phyloP scores from a whole-genome alignment of 2,888 invertebrate species.

The Leucozona laternaria region DNA sequence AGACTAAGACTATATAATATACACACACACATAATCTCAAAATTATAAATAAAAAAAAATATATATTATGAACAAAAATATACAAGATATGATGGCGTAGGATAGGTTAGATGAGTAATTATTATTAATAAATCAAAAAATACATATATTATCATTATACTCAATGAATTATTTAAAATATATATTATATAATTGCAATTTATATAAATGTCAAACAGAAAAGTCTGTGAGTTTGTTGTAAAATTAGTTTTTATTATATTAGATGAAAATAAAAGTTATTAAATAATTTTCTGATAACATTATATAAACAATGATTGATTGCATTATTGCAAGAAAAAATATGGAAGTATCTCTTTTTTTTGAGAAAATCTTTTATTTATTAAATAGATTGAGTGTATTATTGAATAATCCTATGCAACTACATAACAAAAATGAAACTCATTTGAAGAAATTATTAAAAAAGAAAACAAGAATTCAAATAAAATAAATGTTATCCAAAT shows the following conservation, averaged over 20 bases:
- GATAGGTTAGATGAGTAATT: slow-evolving; percentile 71
- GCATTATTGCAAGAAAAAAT: neutral
- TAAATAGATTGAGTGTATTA: slow-evolving; percentile 52
- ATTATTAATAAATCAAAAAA: slow-evolving; percentile 52
- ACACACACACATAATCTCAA: slow-evolving; percentile 60
- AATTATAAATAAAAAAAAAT: slow-evolving; percentile 23
- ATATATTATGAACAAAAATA: slow-evolving; percentile 62
- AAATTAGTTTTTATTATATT: slow-evolving; percentile 44
- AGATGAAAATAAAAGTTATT: slow-evolving; percentile 22
- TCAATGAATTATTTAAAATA: slow-evolving; percentile 44
- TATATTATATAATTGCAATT: slow-evolving; percentile 30
- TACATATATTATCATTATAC: slow-evolving; percentile 48
- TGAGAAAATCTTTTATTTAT: slow-evolving; percentile 36
- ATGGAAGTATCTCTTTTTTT: neutral
- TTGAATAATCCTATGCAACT: slow-evolving; percentile 64
- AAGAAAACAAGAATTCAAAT: slow-evolving; percentile 32
- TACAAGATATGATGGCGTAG: slow-evolving; percentile 65
- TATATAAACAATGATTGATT: neutral
- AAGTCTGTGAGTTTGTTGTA: slow-evolving; percentile 68
- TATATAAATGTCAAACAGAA: slow-evolving; percentile 52
- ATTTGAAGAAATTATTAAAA: slow-evolving; percentile 36
- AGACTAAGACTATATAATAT: slow-evolving; percentile 65
- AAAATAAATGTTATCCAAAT: slow-evolving; percentile 71
- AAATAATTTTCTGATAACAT: slow-evolving; percentile 10
- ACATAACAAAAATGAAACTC: slow-evolving; percentile 45